These are phyloP conservation scores for Rhyacichthys aspro DNA, from an alignment of 2,797 vertebrate genomes.

Conservation along the genomic window DNA sequence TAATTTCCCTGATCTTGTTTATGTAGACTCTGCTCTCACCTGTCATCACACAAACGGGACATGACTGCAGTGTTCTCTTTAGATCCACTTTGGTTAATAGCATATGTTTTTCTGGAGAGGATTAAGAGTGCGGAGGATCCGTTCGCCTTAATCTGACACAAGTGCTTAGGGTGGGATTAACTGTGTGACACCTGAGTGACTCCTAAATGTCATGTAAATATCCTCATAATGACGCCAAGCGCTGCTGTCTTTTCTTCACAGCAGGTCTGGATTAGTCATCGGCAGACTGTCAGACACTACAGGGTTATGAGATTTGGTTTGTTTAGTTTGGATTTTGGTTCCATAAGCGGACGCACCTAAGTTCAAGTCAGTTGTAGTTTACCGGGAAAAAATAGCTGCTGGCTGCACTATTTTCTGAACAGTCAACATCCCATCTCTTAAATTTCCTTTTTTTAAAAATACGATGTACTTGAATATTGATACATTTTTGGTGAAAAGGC, in stretches of 20 bases:
- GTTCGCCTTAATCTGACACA: slow-evolving; percentile 9
- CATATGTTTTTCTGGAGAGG: neutral
- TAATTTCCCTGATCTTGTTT: neutral
- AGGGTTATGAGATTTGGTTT: too few relatives aligned
- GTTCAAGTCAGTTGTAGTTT: too few relatives aligned
- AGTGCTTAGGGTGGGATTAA: neutral
- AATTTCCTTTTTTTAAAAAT: too few relatives aligned
- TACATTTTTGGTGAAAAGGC: too few relatives aligned
- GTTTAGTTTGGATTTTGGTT: too few relatives aligned
- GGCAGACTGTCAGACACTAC: too few relatives aligned
- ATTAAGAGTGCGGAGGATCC: neutral
- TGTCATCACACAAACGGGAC: neutral
- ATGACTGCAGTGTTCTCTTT: neutral
- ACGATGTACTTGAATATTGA: too few relatives aligned
- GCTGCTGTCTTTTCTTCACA: neutral
- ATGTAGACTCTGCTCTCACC: slow-evolving; percentile 6
- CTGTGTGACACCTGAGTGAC: neutral
- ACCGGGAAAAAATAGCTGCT: too few relatives aligned
- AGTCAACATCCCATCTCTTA: too few relatives aligned
- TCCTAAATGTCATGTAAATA: neutral
- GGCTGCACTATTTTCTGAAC: too few relatives aligned
- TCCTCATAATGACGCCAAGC: neutral
- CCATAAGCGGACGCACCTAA: too few relatives aligned
- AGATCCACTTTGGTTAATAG: slow-evolving; percentile 1
- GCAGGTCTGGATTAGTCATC: too few relatives aligned